A percentile compares a stretch with the other conserved stretches of the same genome.
phyloP scores from a whole-genome alignment of 64 coral and sea anemone genomes.

The Montipora capricornis region DNA sequence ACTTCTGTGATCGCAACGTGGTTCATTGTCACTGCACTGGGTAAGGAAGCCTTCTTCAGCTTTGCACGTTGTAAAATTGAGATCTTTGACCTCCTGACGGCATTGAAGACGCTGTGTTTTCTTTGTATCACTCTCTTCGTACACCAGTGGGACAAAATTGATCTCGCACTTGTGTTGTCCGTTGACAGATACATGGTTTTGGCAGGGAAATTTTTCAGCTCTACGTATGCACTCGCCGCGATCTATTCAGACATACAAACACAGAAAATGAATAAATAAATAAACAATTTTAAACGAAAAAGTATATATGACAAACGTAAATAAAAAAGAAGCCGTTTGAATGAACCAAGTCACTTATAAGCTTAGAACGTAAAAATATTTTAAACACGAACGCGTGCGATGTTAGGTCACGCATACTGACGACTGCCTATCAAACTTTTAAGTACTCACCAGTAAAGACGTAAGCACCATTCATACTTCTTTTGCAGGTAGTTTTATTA shows the following conservation, averaged over 20 bases:
- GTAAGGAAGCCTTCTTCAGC: background rate
- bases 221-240: constrained; percentile 63
- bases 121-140: background rate
- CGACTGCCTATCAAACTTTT: background rate
- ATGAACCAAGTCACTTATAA: too few relatives aligned
- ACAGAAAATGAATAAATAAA: background rate
- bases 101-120: constrained; percentile 41
- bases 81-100: background rate
- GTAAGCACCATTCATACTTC: constrained; percentile 4
- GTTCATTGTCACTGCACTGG: constrained; percentile 52
- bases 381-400: too few relatives aligned
- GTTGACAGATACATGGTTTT: constrained; percentile 21
- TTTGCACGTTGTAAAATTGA: constrained; percentile 45
- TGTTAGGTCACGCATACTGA: too few relatives aligned
- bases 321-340: too few relatives aligned
- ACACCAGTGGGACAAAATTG: constrained; percentile 72
- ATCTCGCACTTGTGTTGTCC: constrained; percentile 70
- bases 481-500: constrained; percentile 44
- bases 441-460: constrained; percentile 66
- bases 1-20: constrained; percentile 4
- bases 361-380: background rate
- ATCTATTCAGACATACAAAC: constrained; percentile 20
- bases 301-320: too few relatives aligned
- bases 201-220: constrained; percentile 68
- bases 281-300: background rate